phyloP scores from a whole-genome alignment of 2,888 invertebrate species.

The Leucophenga montana region DNA sequence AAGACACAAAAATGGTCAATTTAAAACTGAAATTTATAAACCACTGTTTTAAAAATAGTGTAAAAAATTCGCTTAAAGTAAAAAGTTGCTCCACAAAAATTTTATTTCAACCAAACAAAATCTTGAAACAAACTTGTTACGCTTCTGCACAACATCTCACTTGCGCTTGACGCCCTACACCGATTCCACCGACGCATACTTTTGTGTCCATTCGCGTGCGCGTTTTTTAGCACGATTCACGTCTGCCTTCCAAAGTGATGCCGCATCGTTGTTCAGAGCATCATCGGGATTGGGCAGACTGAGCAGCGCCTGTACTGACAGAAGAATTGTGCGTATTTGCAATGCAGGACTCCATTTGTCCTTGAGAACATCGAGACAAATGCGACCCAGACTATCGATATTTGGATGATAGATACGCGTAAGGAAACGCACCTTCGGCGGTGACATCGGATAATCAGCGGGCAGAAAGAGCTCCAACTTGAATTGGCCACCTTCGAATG shows the following conservation, averaged over 20 bases:
- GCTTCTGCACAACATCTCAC: no score
- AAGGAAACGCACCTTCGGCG: constrained; percentile 98
- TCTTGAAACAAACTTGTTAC: no score
- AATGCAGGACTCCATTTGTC: constrained; percentile 98
- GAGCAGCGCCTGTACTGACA: constrained; percentile 96
- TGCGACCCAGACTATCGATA: constrained; percentile 97
- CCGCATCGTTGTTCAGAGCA: constrained; percentile 96
- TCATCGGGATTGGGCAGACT: constrained; percentile 99
- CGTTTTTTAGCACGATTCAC: constrained; percentile 95
- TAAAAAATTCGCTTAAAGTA: no score
- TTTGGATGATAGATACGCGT: constrained; percentile 99
- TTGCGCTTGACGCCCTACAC: no score
- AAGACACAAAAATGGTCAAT: no score
- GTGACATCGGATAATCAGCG: constrained; percentile 99
- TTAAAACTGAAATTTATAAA: no score
- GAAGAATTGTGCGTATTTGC: constrained; percentile 96
- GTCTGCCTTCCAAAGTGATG: constrained; percentile 98
- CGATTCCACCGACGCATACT: constrained; percentile 77
- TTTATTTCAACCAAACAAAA: no score
- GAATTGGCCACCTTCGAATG: constrained; percentile 97
- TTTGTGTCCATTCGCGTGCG: constrained; percentile 93
- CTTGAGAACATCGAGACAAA: constrained; percentile 98
- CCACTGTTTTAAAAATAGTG: no score
- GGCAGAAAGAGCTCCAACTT: constrained; percentile 98
- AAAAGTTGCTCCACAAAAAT: no score